A percentile compares a stretch with the other conserved stretches of the same genome.
Evolutionary conservation across 1,140 invertebrate species (phyloP).

Genomic region (Calycopis cecrops): DNA sequence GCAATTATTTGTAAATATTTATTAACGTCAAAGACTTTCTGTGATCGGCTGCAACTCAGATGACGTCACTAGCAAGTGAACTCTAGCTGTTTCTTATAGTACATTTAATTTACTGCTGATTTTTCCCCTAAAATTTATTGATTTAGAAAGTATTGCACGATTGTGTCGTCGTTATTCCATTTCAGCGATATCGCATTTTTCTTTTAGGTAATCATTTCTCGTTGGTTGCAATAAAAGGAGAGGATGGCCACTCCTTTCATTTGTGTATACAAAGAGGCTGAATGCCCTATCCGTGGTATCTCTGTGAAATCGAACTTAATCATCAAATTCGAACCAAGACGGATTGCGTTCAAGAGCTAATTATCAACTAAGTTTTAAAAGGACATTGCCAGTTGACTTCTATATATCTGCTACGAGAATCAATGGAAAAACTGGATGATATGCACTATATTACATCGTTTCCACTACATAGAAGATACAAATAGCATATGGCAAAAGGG

Average conservation of each 20-base stretch:
- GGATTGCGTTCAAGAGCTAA: constrained; percentile 21
- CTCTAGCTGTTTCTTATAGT: too few relatives aligned
- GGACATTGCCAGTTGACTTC: constrained; percentile 23
- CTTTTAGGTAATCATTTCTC: too few relatives aligned
- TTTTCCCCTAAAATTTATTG: too few relatives aligned
- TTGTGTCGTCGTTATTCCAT: too few relatives aligned
- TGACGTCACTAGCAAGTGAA: too few relatives aligned
- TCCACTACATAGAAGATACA: constrained; percentile 25
- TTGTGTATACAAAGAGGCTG: constrained; percentile 32
- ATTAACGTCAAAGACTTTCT: too few relatives aligned
- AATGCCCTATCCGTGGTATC: constrained; percentile 24
- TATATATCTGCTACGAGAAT: constrained; percentile 23
- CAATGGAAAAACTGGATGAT: constrained; percentile 32
- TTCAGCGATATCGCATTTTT: too few relatives aligned
- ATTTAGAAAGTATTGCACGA: too few relatives aligned
- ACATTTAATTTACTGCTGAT: too few relatives aligned
- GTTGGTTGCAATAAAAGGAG: too few relatives aligned
- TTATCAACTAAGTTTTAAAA: constrained; percentile 24
- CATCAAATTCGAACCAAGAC: constrained; percentile 15
- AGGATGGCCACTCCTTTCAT: constrained; percentile 32
- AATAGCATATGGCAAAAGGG: constrained; percentile 20
- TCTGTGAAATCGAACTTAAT: constrained; percentile 17
- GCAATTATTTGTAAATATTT: too few relatives aligned
- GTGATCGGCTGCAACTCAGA: too few relatives aligned
- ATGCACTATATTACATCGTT: constrained; percentile 29